Evolutionary conservation across 2,797 vertebrate species (phyloP), one percentile per base, ranked within the genome.

Genomic region (Menidia menidia): DNA sequence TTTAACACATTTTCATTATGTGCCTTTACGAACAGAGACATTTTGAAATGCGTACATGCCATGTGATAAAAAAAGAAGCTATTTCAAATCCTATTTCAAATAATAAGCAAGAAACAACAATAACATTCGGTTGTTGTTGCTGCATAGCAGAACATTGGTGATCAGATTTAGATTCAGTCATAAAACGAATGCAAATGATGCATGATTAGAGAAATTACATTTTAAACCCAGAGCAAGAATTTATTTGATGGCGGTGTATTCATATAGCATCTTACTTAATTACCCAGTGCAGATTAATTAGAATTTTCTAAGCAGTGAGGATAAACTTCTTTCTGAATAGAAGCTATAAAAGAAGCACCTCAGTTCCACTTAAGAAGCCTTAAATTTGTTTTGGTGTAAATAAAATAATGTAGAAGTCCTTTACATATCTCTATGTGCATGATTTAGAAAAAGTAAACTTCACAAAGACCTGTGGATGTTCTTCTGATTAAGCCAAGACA

Each of bases 401-500:
- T 55, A 14, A 3, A 59, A 16, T 30, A 33, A 32, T 4, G 45
- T 50, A 7, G 14, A 19, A 51, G 64, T 73, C 50, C 58, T 65
- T 58, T 16, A 41, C 52, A 30, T 25, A 45, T 48, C 47, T 64
- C 7, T 11, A 41, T 55, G 32, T 57, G 32, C 18, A 62, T 63
- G 42, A 33, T 14, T 15, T 50, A 8, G 14, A 54, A 60, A 60
- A 72, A 44, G 55, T 30, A 30, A 31, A 62, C 53, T 30, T 52
- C 54, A 45, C 53, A 55, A 80, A 47, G 25, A 7, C 33, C 35
- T 35, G 57, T n/a, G 31, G 12, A 67, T 54, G 53, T 60, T 43
- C 39, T 1, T 51, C 16, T 58, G 70, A 79, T 68, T 76, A 61
- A 84, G 70, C 68, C 64, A 66, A 18, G 32, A 55, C 31, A 56